These are phyloP conservation scores for Bombus sylvicola DNA, from an alignment of 1,140 invertebrate genomes.

Conservation along the genomic window DNA sequence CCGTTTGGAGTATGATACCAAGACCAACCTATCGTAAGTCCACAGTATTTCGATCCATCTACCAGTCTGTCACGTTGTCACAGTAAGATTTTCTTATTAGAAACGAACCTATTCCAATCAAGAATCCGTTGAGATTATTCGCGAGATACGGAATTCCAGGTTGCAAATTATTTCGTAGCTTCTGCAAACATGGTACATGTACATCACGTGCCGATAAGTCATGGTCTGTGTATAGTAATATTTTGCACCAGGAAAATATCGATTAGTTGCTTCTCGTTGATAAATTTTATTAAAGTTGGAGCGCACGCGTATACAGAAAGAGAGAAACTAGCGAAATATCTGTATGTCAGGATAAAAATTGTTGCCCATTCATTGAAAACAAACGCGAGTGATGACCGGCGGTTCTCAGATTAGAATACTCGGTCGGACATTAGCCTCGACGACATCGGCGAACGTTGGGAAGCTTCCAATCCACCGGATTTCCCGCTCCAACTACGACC, in stretches of 20 bases:
- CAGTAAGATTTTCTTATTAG: background rate
- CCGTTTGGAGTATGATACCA: conserved; percentile 88
- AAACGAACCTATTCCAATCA: background rate
- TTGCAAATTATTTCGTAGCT: background rate
- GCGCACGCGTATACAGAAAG: too few species aligned
- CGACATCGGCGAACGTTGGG: conserved; percentile 8
- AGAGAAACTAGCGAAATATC: background rate
- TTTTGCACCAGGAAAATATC: background rate
- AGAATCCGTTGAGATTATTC: background rate
- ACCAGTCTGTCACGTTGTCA: conserved; percentile 13
- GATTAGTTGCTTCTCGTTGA: background rate
- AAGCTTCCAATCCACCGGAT: conserved; percentile 15
- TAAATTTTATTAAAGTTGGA: background rate
- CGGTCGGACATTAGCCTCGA: conserved; percentile 29
- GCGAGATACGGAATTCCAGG: too few species aligned
- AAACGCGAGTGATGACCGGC: background rate
- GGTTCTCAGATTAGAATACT: conserved; percentile 22
- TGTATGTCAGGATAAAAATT: background rate
- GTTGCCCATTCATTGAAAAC: background rate
- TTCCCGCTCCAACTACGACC: background rate
- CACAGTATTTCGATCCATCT: conserved; percentile 5
- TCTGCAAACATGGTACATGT: background rate
- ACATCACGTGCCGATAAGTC: background rate
- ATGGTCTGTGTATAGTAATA: background rate
- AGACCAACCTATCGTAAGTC: conserved; percentile 83